A percentile compares a stretch with the other conserved stretches of the same genome.
Conservation (phyloP, 2,113 vertebrate species). For the Proterorhinus semilunaris region DNA sequence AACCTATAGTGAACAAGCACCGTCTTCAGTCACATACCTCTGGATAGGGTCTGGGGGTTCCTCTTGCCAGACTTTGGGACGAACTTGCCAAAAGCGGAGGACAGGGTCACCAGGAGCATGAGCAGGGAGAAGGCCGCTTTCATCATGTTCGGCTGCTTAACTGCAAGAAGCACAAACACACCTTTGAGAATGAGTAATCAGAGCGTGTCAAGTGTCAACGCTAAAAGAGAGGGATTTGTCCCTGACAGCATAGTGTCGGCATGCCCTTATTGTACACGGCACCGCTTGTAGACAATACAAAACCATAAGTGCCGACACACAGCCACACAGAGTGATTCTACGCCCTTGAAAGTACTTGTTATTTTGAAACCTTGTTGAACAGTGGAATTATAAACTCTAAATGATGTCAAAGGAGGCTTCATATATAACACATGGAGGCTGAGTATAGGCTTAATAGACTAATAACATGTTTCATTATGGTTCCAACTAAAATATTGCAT, state of each 20-base stretch:
- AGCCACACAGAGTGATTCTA: not conserved
- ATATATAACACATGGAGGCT: too few relatives aligned
- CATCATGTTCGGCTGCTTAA: constrained; percentile 75
- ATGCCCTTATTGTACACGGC: not conserved
- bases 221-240: not conserved
- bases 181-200: not conserved
- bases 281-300: not conserved
- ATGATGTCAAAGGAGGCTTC: too few relatives aligned
- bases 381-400: too few relatives aligned
- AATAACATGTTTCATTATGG: too few relatives aligned
- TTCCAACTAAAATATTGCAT: too few relatives aligned
- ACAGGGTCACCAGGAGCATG: constrained; percentile 79
- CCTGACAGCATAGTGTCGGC: not conserved
- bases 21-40: constrained; percentile 77
- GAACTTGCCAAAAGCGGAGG: constrained; percentile 74
- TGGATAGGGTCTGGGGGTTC: constrained; percentile 89
- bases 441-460: too few relatives aligned
- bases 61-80: constrained; percentile 69
- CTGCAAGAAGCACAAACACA: constrained; percentile 10
- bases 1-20: not conserved
- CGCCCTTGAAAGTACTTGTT: not conserved
- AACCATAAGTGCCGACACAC: not conserved
- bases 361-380: not conserved
- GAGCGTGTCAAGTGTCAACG: not conserved
- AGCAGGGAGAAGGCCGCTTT: constrained; percentile 68